Evolutionary conservation across 2,797 vertebrate genomes (phyloP), one percentile per base, ranked within the genome.

Genomic region (Myiotriccus ornatus): DNA sequence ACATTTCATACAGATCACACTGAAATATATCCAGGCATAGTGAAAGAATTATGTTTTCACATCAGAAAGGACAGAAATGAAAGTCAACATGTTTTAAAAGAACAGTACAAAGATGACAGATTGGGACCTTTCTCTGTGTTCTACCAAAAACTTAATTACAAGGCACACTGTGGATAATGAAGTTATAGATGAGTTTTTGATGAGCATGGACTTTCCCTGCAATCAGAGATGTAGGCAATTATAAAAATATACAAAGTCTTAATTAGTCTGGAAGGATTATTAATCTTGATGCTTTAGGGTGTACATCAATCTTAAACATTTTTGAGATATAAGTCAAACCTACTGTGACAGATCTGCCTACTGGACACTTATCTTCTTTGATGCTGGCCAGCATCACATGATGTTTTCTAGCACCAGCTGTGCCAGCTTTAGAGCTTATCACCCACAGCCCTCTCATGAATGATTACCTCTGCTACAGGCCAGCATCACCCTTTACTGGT

Each of bases 121-220:
- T 53, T 76, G 46, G 28, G 27, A 95, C 20, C 27, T 77, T 87
- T 80, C 60, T 50, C 81, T 53, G 3, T 68, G 20, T 50, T 77
- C 46, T 56, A 67, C 28, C 50, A 65, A 85, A 84, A 94, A n/a
- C 32, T 84, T 83, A 88, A 95, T 86, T 91, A 71, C 30, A 84
- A 84, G 39, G 35, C 46, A 68, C 14, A 10, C 4, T 37, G 25
- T 69, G 50, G 49, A 65, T 84, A 95, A 88, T 32, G 62, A 73
- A 91, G 85, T 83, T 69, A 88, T 32, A n/a, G 69, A 80, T 4
- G 2, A 85, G 34, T 43, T 85, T 87, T 91, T 87, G 71, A 92
- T 87, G 14, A 83, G 47, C 46, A 41, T 5, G 15, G 57, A 79
- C 62, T 92, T 93, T 67, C 34, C 43, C 44, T 83, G 60, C 49